Base-by-base conservation (phyloP, 2,113 vertebrate species). In the Spheniscus mendiculus region DNA sequence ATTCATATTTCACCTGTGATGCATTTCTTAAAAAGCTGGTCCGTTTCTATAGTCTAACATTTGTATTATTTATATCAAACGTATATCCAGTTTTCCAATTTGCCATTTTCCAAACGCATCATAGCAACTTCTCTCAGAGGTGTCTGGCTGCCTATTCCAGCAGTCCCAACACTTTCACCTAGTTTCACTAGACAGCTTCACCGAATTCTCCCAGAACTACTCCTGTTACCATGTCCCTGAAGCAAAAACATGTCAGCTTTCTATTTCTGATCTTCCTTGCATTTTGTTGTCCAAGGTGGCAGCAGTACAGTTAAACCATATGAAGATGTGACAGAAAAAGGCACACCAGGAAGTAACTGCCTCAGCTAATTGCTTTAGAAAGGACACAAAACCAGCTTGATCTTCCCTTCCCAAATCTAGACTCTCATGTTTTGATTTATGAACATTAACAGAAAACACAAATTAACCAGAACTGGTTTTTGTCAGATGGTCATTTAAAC, bases 291-390 rank as follows among this genome's bases (percentile, higher is more conserved):
- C 90, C 90, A 10, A 49, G 40, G 62, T 79, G 84, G 81, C 96
- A 93, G 69, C 11, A 55, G 61, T 15, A 52, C 66, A 86, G 70
- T 70, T 90, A 73, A 58, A 9, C 44, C 74, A 18, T 10, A 58
- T 26, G 82, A 53, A 49, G 61, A 66, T 34, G n/a, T 23, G 90
- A 65, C 19, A 79, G 62, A 10, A 69, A n/a, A 2, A 45, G 69
- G 49, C 78, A 36, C 45, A 34, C n/a, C 0, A 0, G 22, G 1
- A 23, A 74, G 62, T 18, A 19, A n/a, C 18, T 12, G 20, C 62
- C 63, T 91, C 52, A 5, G 52, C 18, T 61, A 3, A 3, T 0
- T 11, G 42, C 87, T 26, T 34, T 34, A 34, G 69, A 20, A 17
- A 25, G 53, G 61, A 59, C 53, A 59, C 15, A 26, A 7, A 18